Evolutionary conservation across 2,888 invertebrate species (phyloP), one percentile per base, ranked within the genome.

Genomic region (Morpho deidamia): DNA sequence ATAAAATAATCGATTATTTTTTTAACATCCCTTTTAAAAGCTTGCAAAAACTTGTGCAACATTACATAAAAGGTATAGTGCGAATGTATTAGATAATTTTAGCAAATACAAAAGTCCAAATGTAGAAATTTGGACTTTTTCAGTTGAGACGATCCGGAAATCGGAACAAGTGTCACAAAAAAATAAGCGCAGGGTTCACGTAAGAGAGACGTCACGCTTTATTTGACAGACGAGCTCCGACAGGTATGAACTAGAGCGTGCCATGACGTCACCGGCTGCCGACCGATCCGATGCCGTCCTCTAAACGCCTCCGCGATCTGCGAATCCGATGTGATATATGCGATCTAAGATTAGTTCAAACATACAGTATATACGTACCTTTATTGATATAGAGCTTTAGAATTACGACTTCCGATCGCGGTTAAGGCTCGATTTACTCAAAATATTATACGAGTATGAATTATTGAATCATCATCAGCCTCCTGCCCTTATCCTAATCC

Each of bases 231-330:
- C 73, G 59, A 59, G 70, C 70, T 64, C 69, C 67, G 73, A 80
- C 83, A 77, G 65, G 81, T 79, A 75, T 72, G 62, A 82, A 83
- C 81, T 81, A 72, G 83, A 82, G 80, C 82, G 79, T 79, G 64
- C 55, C 64, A 56, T 83, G 82, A 83, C 81, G 80, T 83, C 83
- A 83, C 54, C 51, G 23, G 42, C n/a, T n/a, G n/a, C 9, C 44
- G 9, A 49, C 41, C 23, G 54, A 55, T 44, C 49, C 39, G 40
- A 46, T 43, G 53, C 44, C 37, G 47, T 23, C 23, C 23, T 52
- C 52, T 38, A 35, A 44, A 33, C 46, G 50, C 46, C 53, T 49
- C 47, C 47, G 44, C 54, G 44, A 51, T 55, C 51, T 51, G 60
- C 60, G 53, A 60, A 58, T 41, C 51, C 35, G 14, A 50, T 42